A percentile compares a stretch with the other conserved stretches of the same genome.
These are phyloP conservation scores for Chrosomus eos DNA, from an alignment of 2,797 vertebrate species.

Conservation along the genomic window DNA sequence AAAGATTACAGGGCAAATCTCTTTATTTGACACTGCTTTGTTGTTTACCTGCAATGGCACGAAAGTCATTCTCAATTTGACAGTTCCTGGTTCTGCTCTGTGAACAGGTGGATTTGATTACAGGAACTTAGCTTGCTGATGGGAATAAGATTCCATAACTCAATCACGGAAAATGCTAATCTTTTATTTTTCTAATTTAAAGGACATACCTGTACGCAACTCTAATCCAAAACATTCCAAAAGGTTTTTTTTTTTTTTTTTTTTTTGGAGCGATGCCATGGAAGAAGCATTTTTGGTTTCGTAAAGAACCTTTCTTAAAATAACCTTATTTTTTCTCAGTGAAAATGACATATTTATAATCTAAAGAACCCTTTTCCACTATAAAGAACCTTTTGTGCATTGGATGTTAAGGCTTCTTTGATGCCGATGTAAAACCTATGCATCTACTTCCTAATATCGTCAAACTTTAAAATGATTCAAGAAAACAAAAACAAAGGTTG, in stretches of 20 bases:
- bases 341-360: not conserved
- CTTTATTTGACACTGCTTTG: constrained; percentile 4
- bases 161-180: not conserved
- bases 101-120: constrained; percentile 16
- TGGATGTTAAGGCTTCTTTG: not conserved
- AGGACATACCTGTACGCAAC: not conserved
- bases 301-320: not conserved
- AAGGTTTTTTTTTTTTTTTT: not conserved
- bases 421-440: not conserved
- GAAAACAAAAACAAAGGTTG: not conserved
- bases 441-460: not conserved
- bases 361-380: not conserved
- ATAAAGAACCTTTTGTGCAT: not conserved
- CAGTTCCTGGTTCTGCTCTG: not conserved
- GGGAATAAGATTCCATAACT: not conserved
- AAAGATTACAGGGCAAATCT: not conserved
- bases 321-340: not conserved
- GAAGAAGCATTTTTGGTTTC: not conserved
- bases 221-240: not conserved
- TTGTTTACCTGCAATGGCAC: constrained; percentile 8
- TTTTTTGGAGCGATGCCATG: not conserved
- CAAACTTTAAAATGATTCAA: not conserved
- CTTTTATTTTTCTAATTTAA: not conserved
- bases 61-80: not conserved
- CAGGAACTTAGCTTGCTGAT: constrained; percentile 1